phyloP scores from a whole-genome alignment of 2,113 vertebrate genomes.

The Neogale vison region DNA sequence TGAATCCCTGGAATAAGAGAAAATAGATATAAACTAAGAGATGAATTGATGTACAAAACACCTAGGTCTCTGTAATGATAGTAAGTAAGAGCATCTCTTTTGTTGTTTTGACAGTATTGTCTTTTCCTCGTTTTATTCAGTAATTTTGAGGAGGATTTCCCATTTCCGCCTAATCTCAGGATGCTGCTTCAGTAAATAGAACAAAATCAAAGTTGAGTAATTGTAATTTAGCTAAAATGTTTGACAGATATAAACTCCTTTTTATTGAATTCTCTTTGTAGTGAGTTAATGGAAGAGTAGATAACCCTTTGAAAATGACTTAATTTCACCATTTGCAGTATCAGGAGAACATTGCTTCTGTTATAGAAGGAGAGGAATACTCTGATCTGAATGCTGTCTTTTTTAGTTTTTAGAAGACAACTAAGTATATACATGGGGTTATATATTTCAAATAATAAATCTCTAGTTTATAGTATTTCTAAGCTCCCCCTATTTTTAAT shows the following conservation, averaged over 20 bases:
- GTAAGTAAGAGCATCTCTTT: neutral
- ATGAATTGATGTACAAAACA: slow-evolving; percentile 33
- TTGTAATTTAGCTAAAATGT: slow-evolving; percentile 39
- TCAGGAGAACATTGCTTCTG: slow-evolving; percentile 8
- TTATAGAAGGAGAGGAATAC: neutral
- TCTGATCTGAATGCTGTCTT: neutral
- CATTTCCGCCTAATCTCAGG: neutral
- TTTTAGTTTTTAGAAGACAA: slow-evolving; percentile 44
- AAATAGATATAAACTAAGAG: neutral
- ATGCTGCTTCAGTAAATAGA: neutral
- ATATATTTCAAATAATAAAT: slow-evolving; percentile 33
- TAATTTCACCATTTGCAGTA: neutral
- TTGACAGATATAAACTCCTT: neutral
- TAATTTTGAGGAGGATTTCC: slow-evolving; percentile 21
- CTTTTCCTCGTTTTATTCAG: slow-evolving; percentile 23
- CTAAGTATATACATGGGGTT: slow-evolving; percentile 23
- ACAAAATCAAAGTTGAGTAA: slow-evolving; percentile 37
- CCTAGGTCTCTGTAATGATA: neutral
- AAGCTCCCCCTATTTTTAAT: slow-evolving; percentile 19
- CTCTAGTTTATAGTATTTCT: slow-evolving; percentile 46
- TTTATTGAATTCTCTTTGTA: slow-evolving; percentile 43
- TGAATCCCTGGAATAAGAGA: slow-evolving; percentile 29
- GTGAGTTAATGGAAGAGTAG: slow-evolving; percentile 29
- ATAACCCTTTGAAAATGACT: slow-evolving; percentile 38
- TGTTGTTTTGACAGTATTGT: slow-evolving; percentile 35